These are phyloP conservation scores for Eriocheir sinensis DNA, from an alignment of 1,140 invertebrate genomes.

Conservation along the genomic window DNA sequence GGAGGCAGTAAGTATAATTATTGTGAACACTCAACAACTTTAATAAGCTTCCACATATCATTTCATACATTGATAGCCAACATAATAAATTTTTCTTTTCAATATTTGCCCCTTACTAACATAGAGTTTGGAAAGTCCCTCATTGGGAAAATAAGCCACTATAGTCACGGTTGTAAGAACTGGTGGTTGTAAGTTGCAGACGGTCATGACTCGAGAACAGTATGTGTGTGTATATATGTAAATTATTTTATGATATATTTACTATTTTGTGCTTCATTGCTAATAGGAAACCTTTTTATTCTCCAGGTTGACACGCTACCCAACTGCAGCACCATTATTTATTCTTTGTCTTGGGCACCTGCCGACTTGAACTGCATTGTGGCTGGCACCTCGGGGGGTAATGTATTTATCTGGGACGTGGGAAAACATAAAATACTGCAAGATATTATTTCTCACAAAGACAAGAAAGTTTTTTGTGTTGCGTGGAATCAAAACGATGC, in stretches of 20 bases:
- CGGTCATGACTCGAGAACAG: no score
- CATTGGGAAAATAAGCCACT: no score
- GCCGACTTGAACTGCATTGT: conserved; percentile 83
- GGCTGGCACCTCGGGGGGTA: conserved; percentile 82
- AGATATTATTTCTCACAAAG: conserved; percentile 74
- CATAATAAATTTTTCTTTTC: no score
- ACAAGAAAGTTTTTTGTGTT: conserved; percentile 82
- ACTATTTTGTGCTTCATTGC: not conserved
- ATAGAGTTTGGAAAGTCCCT: no score
- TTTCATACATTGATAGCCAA: no score
- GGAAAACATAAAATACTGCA: conserved; percentile 80
- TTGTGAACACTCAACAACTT: no score
- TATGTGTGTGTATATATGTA: no score
- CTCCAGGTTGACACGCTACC: conserved; percentile 81
- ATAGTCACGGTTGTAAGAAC: no score
- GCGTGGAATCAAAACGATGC: conserved; percentile 83
- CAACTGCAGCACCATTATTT: conserved; percentile 83
- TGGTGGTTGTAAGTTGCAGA: no score
- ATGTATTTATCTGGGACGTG: conserved; percentile 83
- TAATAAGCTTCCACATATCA: no score
- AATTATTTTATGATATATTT: not conserved
- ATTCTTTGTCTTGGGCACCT: conserved; percentile 83
- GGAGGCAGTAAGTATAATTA: conserved; percentile 72
- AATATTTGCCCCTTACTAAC: no score
- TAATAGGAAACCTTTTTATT: not conserved